Conservation (phyloP, 2,113 vertebrate genomes). For the Erythrolamprus reginae region DNA sequence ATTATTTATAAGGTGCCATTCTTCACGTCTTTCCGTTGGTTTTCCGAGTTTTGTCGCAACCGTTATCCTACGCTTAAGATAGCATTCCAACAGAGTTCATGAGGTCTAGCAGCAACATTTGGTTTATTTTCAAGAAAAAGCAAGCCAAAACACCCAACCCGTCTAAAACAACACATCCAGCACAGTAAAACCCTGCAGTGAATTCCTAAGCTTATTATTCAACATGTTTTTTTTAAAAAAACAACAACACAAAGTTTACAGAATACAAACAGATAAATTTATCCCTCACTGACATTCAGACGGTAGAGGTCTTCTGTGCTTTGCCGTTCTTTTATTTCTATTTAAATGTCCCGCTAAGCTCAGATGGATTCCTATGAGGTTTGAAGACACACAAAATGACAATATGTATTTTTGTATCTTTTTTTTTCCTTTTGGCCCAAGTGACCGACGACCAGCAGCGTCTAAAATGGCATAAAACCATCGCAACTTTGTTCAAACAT, state of each 20-base stretch:
- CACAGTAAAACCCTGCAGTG: background rate
- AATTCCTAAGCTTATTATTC: background rate
- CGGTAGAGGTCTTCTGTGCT: background rate
- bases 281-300: background rate
- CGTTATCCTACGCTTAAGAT: background rate
- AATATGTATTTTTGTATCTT: background rate
- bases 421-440: background rate
- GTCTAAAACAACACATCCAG: background rate
- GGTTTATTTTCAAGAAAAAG: background rate
- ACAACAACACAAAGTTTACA: background rate
- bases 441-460: background rate
- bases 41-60: background rate
- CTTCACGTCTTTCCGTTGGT: background rate
- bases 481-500: background rate
- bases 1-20: background rate
- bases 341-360: background rate
- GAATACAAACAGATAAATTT: background rate
- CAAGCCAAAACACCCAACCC: background rate
- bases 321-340: background rate
- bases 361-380: background rate
- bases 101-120: background rate
- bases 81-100: background rate
- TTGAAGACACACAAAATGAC: background rate
- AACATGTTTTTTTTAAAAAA: background rate
- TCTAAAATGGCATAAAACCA: background rate